Base-by-base conservation (phyloP, 2,113 vertebrate genomes). In the Bos javanicus region DNA sequence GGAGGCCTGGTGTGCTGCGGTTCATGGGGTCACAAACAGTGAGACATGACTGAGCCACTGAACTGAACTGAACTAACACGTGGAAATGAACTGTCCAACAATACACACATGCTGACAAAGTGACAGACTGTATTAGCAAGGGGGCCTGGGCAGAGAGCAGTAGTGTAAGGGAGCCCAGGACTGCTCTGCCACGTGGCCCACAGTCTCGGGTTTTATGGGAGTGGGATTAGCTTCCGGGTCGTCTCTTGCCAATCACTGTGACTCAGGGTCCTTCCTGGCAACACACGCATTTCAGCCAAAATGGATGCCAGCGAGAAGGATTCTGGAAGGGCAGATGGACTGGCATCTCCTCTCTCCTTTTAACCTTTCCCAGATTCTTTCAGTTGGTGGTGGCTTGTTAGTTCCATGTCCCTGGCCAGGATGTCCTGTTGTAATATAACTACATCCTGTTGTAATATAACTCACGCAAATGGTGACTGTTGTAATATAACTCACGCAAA, bases 1-100 rank as follows among this genome's bases (percentile, higher is more conserved):
- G 62, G 62, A n/a, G 7, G 17, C 33, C 4, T 67, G 64, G 17
- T 0, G 0, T 10, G 33, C 33, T 36, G 17, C 4, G 0, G 8
- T 67, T 10, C 33, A 21, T 21, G 33, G 16, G 33, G 4, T 67
- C 4, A 0, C 64, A 67, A 36, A 36, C 17, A 36, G 64, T 36
- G 1, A 1, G 64, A 36, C n/a, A 11, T 2, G 2, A 36, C 8
- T 67, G 33, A 67, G 33, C 8, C 2, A n/a, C 33, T 67, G 33
- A 10, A 67, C 7, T 67, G 64, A 67, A n/a, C 33, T 0, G 33
- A 64, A 64, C 7, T 64, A n/a, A n/a, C 33, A 9, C 15, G 9
- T n/a, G 33, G 62, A 67, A 10, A n/a, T 19, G 33, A 67, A 9
- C 7, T 67, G 17, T 67, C 33, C 62, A n/a, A 67, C 16, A n/a